Base-by-base conservation (phyloP, 2,113 vertebrate species). In the Pandion haliaetus region DNA sequence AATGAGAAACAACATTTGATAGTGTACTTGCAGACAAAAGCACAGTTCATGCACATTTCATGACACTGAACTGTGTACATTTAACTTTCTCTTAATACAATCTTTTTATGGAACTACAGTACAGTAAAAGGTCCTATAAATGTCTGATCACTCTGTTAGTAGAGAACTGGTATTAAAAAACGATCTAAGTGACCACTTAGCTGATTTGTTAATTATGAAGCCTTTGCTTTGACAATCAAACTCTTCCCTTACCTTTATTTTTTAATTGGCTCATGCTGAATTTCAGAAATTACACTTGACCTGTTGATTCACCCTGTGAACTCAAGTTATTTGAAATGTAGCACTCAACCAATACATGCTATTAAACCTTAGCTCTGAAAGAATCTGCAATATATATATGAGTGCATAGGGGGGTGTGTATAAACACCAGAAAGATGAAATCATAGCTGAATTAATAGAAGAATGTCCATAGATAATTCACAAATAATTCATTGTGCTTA, bases 331-430 rank as follows among this genome's bases (percentile, higher is more conserved):
- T 65, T 42, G 40, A 88, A 88, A 82, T 1, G 0, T 32, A 82
- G 5, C 28, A 49, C 10, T 58, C 21, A 62, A 74, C 18, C 3
- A 44, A 14, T 34, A 36, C 4, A 63, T 47, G 11, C 2, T 83
- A 42, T 84, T 86, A 77, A 59, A 28, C 5, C 7, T 84, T 50
- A 59, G 23, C 3, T 76, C 10, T 49, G 47, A 79, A n/a, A 78
- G 6, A 88, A 38, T 44, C 7, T 50, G 69, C 6, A 70, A 72
- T 47, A 62, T 25, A 40, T 40, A 9, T 3, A 8, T 29, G 23
- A 15, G 6, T 73, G 5, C 17, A 24, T n/a, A 2, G 1, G 3
- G 28, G 5, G 55, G 12, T 59, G 24, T 45, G 2, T 38, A 32
- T 61, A 67, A 79, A 65, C 11, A 86, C 10, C 15, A 69, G 28